A percentile compares a stretch with the other conserved stretches of the same genome.
Evolutionary conservation across 2,797 vertebrate species (phyloP).

Genomic region (Acomys russatus): DNA sequence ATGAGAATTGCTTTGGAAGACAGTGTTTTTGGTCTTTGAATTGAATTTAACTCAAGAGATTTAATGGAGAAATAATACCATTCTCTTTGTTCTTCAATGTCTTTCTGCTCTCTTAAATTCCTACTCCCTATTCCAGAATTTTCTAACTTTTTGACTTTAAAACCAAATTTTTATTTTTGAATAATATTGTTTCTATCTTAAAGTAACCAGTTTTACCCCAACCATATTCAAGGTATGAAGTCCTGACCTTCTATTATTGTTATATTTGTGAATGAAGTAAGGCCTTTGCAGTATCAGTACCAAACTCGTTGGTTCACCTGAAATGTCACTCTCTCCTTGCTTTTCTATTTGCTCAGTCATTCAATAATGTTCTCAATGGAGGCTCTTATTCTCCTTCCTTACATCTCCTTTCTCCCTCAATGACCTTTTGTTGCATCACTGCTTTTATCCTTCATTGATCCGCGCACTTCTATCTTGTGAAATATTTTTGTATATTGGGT

Average conservation of each 20-base stretch:
- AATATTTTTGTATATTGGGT: background rate
- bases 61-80: background rate
- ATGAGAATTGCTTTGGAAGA: background rate
- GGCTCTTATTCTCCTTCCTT: background rate
- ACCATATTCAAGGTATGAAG: slow-evolving; percentile 18
- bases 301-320: background rate
- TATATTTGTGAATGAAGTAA: background rate
- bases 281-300: background rate
- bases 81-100: background rate
- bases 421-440: background rate
- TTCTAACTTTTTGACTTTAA: background rate
- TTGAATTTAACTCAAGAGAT: background rate
- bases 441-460: background rate
- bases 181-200: background rate
- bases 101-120: background rate
- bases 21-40: background rate
- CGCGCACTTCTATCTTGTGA: background rate
- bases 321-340: background rate
- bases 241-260: background rate
- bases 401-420: background rate
- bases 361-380: slow-evolving; percentile 6
- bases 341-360: slow-evolving; percentile 29
- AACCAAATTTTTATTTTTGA: slow-evolving; percentile 6
- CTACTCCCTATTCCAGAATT: background rate
- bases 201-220: background rate